phyloP scores from a whole-genome alignment of 2,797 vertebrate species.

The Vespertilio murinus region DNA sequence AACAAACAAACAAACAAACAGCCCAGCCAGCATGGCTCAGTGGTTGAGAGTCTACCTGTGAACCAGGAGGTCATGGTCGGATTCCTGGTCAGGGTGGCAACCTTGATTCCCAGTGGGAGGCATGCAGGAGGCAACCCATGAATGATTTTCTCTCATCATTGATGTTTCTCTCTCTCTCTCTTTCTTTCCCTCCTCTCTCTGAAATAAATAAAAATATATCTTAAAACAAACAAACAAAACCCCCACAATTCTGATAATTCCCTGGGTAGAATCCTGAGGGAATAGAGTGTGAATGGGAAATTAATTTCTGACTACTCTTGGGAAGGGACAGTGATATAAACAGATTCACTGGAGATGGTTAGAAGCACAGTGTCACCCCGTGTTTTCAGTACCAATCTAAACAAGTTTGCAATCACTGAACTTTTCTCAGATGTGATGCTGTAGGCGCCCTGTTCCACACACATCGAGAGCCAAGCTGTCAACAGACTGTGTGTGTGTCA shows the following conservation, averaged over 20 bases:
- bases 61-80: no score
- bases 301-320: conserved; percentile 7
- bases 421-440: not conserved
- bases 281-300: not conserved
- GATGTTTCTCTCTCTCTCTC: no score
- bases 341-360: conserved; percentile 15
- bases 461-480: not conserved
- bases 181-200: no score
- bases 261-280: not conserved
- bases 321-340: conserved; percentile 4
- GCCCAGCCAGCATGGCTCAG: no score
- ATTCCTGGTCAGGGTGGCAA: no score
- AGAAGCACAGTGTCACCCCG: not conserved
- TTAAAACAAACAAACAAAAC: not conserved
- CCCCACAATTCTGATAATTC: not conserved
- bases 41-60: no score
- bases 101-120: no score
- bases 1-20: no score
- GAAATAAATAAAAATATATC: no score
- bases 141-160: no score
- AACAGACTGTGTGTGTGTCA: conserved; percentile 41
- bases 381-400: conserved; percentile 5
- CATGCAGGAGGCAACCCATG: no score
- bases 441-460: not conserved
- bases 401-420: conserved; percentile 54